Conservation (phyloP, 2,888 invertebrate genomes). For the Sylvicola cinctus region DNA sequence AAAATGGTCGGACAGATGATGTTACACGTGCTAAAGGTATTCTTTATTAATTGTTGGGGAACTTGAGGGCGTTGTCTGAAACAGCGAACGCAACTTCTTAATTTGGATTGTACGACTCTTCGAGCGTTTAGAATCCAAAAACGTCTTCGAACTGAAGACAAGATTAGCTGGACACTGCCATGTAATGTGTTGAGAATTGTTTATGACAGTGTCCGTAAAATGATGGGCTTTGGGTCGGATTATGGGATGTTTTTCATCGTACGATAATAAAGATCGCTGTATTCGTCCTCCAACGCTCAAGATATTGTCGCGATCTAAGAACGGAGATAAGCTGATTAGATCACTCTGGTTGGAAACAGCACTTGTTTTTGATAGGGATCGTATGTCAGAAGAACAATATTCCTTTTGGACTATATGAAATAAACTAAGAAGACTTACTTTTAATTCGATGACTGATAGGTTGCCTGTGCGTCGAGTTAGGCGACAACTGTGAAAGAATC, state of each 20-base stretch:
- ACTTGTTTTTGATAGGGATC: neutral
- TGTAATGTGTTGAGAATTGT: neutral
- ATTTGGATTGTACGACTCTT: too few relatives aligned
- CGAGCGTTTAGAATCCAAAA: slow-evolving; percentile 1
- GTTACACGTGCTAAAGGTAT: too few relatives aligned
- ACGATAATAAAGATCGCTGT: neutral
- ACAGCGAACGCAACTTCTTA: too few relatives aligned
- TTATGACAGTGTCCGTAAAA: slow-evolving; percentile 1
- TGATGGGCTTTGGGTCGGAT: neutral
- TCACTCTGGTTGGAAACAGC: neutral
- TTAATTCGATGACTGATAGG: too few relatives aligned
- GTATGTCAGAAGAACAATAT: neutral
- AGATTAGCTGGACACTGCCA: neutral
- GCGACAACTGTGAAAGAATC: too few relatives aligned
- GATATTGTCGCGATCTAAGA: neutral
- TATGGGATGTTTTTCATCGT: slow-evolving; percentile 2
- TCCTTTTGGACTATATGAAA: neutral
- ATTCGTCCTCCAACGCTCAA: slow-evolving; percentile 4
- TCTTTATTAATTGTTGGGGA: too few relatives aligned
- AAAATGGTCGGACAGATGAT: too few relatives aligned
- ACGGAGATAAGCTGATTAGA: neutral
- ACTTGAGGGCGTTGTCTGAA: too few relatives aligned
- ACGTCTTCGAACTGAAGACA: neutral
- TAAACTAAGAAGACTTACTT: too few relatives aligned
- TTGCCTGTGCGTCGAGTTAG: too few relatives aligned